Evolutionary conservation across 1,140 invertebrate species (phyloP).

Genomic region (Zaprionus gabonicus): DNA sequence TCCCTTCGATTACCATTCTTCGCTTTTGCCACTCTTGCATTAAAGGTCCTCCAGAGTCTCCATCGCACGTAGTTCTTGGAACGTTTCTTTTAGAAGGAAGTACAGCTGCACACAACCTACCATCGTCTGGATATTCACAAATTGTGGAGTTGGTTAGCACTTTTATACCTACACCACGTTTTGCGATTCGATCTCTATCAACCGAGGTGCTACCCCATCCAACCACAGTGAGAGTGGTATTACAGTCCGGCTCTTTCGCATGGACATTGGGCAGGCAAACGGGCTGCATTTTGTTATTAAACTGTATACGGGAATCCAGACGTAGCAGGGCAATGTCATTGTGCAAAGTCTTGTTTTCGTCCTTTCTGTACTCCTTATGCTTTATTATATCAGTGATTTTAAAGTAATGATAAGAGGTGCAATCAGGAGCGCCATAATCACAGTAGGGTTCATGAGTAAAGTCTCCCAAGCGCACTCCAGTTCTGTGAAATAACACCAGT

Average conservation of each 20-base stretch:
- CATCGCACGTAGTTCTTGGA: neutral
- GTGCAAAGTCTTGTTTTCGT: neutral
- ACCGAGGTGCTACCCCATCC: neutral
- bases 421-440: neutral
- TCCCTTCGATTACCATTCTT: neutral
- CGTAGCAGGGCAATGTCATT: neutral
- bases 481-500: neutral
- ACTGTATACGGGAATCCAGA: neutral
- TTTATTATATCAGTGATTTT: neutral
- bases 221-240: neutral
- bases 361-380: neutral
- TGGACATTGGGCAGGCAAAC: neutral
- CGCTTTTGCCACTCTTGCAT: neutral
- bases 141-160: fast-evolving
- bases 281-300: neutral
- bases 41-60: neutral
- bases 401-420: neutral
- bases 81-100: neutral
- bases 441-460: neutral
- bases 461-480: neutral
- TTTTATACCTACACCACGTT: neutral
- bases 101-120: neutral
- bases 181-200: neutral
- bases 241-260: neutral
- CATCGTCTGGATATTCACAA: neutral